Evolutionary conservation across 2,113 vertebrate species (phyloP).

Genomic region (Pedetes capensis): DNA sequence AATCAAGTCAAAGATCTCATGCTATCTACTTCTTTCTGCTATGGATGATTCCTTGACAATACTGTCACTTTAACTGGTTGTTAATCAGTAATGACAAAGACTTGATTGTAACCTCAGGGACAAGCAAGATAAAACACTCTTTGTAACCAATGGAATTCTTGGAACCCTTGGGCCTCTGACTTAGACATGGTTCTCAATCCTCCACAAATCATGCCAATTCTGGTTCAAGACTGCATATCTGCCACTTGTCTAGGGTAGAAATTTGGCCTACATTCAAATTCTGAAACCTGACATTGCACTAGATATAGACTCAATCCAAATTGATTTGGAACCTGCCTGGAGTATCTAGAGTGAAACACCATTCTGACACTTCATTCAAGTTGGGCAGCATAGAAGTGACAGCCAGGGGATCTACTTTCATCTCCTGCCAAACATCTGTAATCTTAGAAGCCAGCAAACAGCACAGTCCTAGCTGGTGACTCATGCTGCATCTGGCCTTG

Average conservation of each 20-base stretch:
- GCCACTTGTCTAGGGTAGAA: neutral
- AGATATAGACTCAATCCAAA: neutral
- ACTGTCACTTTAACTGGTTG: neutral
- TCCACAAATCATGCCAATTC: rapidly evolving
- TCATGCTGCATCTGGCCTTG: neutral
- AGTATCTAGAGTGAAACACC: neutral
- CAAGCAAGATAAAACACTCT: neutral
- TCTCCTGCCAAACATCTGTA: constrained; percentile 79
- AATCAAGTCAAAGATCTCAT: neutral
- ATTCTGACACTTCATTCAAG: neutral
- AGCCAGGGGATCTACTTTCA: constrained; percentile 20
- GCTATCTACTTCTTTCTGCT: neutral
- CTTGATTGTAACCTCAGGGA: neutral
- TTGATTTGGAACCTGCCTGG: neutral
- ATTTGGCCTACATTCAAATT: neutral
- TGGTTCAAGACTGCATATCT: neutral
- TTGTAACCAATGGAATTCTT: neutral
- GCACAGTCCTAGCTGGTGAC: constrained; percentile 49
- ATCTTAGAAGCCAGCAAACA: neutral
- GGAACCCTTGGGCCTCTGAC: neutral
- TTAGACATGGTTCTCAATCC: neutral
- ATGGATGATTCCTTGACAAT: neutral
- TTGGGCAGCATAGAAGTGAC: neutral
- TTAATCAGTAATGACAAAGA: neutral
- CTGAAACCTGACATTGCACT: neutral